A percentile compares a stretch with the other conserved stretches of the same genome.
These are phyloP conservation scores for Balearica regulorum DNA, from an alignment of 2,797 vertebrate genomes.

Conservation along the genomic window DNA sequence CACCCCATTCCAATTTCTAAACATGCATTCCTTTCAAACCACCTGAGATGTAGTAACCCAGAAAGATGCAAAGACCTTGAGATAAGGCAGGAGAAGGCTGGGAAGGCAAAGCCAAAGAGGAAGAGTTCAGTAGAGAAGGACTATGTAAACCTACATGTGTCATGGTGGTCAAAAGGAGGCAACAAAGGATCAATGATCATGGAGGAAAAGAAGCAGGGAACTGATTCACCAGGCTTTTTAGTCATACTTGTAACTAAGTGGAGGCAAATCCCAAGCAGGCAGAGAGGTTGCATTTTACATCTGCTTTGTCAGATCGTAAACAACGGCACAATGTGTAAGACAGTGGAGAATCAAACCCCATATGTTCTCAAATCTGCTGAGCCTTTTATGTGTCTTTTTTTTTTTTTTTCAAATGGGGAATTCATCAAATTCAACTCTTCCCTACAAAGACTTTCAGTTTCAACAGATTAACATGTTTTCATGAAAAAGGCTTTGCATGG, in stretches of 20 bases:
- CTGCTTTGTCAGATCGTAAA: slow-evolving; percentile 13
- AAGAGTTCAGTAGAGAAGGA: not conserved
- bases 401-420: not conserved
- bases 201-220: not conserved
- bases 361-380: slow-evolving; percentile 37
- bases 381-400: not conserved
- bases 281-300: not conserved
- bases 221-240: not conserved
- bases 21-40: not conserved
- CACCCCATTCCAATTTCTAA: not conserved
- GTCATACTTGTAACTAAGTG: not conserved
- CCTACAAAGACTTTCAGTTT: not conserved
- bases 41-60: not conserved
- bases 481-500: not conserved
- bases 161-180: not conserved
- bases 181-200: not conserved
- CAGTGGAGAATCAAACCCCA: slow-evolving; percentile 7
- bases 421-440: not conserved
- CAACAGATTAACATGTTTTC: not conserved
- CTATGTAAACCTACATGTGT: not conserved
- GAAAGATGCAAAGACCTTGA: not conserved
- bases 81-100: not conserved
- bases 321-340: not conserved
- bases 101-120: not conserved
- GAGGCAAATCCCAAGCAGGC: not conserved